These are phyloP conservation scores for Cephus nigrinus DNA, from an alignment of 2,888 invertebrate genomes.

Conservation along the genomic window DNA sequence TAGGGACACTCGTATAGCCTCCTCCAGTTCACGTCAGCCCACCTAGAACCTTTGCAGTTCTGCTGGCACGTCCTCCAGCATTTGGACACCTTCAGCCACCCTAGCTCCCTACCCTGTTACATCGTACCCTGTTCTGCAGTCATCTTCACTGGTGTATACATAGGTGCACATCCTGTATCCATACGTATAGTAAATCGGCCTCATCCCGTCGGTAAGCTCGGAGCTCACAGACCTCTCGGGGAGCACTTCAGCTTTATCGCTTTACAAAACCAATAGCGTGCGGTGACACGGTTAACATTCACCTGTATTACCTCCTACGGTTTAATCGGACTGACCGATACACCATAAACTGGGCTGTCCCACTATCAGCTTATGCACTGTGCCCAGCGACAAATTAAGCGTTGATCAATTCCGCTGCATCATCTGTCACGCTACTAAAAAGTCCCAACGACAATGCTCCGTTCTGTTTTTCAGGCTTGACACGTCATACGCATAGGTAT, in stretches of 20 bases:
- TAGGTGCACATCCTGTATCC: neutral
- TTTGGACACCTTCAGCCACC: conserved; percentile 9
- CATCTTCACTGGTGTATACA: neutral
- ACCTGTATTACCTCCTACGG: neutral
- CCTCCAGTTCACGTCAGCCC: conserved; percentile 12
- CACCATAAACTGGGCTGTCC: neutral
- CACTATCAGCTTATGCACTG: neutral
- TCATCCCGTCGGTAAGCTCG: neutral
- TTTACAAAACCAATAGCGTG: conserved; percentile 4
- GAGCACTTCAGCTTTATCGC: neutral
- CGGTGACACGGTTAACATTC: neutral
- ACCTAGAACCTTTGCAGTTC: neutral
- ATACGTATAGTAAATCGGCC: neutral
- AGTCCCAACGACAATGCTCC: neutral
- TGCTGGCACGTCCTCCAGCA: conserved; percentile 2
- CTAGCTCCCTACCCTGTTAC: neutral
- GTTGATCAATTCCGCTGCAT: neutral
- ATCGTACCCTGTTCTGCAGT: neutral
- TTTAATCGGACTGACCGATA: neutral
- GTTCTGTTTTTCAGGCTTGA: neutral
- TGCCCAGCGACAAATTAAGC: neutral
- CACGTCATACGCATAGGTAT: neutral
- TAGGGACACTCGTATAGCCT: neutral
- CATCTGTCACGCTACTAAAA: neutral
- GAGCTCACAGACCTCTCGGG: neutral